A percentile compares a stretch with the other conserved stretches of the same genome.
These are phyloP conservation scores for Anas georgica DNA, from an alignment of 2,797 vertebrate genomes.

Conservation along the genomic window DNA sequence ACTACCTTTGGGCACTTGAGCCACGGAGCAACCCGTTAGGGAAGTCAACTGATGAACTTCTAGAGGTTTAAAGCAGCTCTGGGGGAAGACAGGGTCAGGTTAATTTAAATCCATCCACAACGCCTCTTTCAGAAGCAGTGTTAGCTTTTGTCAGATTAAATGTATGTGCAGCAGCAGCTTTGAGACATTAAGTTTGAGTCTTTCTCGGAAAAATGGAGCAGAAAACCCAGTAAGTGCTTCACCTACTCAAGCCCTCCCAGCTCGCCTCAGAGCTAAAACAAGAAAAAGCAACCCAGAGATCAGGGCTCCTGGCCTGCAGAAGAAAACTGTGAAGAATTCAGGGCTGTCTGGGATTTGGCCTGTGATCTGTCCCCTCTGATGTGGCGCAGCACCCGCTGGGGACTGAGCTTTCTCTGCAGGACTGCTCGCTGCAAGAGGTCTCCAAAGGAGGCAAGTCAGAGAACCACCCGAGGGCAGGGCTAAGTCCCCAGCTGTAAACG, in stretches of 20 bases:
- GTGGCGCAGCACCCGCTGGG: accelerated
- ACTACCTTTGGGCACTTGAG: neutral
- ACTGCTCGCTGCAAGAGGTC: neutral
- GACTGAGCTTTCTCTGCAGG: neutral
- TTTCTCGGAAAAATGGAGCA: neutral
- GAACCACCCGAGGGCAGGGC: neutral
- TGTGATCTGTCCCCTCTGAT: neutral
- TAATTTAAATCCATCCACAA: neutral
- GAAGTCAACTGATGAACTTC: neutral
- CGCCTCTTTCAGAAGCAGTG: neutral
- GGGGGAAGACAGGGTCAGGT: neutral
- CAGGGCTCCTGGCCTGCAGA: neutral
- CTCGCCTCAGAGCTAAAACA: neutral
- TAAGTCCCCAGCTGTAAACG: accelerated
- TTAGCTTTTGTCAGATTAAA: neutral
- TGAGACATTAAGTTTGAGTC: neutral
- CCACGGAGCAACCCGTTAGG: neutral
- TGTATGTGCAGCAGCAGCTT: neutral
- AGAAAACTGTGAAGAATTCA: neutral
- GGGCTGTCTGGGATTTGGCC: neutral
- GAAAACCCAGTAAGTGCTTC: neutral
- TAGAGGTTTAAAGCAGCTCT: neutral
- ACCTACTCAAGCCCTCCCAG: neutral
- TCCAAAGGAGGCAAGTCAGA: neutral
- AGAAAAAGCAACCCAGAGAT: neutral